A percentile compares a stretch with the other conserved stretches of the same genome.
These are phyloP conservation scores for Sitobion miscanthi DNA, from an alignment of 1,140 invertebrate species.

Conservation along the genomic window DNA sequence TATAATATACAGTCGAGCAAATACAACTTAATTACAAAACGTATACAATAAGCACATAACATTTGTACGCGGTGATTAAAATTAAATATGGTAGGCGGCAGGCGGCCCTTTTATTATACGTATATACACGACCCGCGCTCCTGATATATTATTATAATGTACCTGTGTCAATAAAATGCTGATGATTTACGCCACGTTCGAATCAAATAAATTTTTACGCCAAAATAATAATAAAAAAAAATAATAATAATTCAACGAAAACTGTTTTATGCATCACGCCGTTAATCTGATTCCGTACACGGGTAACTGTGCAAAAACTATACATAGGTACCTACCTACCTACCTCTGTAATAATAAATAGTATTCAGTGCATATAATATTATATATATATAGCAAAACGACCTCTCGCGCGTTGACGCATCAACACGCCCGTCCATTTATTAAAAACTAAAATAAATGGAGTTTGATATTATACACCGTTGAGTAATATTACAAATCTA, in stretches of 20 bases:
- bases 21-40: not conserved
- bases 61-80: not conserved
- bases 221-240: not conserved
- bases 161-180: not conserved
- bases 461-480: not conserved
- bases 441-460: conserved; percentile 39
- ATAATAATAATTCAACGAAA: not conserved
- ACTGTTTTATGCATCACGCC: conserved; percentile 19
- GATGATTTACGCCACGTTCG: not conserved
- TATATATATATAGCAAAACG: not conserved
- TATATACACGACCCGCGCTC: not conserved
- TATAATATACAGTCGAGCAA: not conserved
- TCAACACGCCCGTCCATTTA: conserved; percentile 23
- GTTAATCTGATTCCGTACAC: not conserved
- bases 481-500: conserved; percentile 22
- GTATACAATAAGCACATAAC: not conserved
- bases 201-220: conserved; percentile 7
- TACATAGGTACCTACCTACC: too few relatives aligned
- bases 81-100: not conserved
- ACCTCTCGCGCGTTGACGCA: not conserved
- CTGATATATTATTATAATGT: not conserved
- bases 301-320: not conserved
- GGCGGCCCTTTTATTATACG: not conserved
- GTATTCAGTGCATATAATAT: not conserved
- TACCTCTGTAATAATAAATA: not conserved